These are phyloP conservation scores for Elaphurus davidianus DNA, from an alignment of 2,113 vertebrate species.

Conservation along the genomic window DNA sequence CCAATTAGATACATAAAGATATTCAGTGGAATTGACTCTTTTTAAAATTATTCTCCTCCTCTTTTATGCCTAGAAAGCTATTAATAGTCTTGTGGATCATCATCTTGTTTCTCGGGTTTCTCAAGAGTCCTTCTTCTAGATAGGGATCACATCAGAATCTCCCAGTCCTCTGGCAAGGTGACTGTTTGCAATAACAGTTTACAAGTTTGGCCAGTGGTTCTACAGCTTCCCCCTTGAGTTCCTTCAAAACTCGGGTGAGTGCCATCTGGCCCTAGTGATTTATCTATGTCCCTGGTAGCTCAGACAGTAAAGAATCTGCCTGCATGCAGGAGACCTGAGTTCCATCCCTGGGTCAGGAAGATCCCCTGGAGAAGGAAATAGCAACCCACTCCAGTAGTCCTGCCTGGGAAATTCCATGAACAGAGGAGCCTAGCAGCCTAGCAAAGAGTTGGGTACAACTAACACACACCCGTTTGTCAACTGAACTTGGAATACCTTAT, in stretches of 20 bases:
- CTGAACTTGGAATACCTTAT: background rate
- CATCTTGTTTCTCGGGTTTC: background rate
- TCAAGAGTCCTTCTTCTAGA: background rate
- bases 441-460: background rate
- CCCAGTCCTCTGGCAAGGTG: background rate
- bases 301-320: background rate
- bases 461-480: conserved; percentile 18
- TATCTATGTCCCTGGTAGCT: background rate
- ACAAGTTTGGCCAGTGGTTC: background rate
- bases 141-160: background rate
- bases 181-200: conserved; percentile 1
- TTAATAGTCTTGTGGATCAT: background rate
- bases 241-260: conserved; percentile 1
- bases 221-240: conserved; percentile 39
- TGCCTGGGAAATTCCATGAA: background rate
- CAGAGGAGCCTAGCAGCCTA: background rate
- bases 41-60: background rate
- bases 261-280: conserved; percentile 24
- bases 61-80: background rate
- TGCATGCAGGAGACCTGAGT: background rate
- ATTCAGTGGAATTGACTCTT: background rate
- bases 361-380: background rate
- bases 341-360: background rate
- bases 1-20: background rate
- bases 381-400: background rate